Conservation (phyloP, 2,113 vertebrate species). For the Castor canadensis region DNA sequence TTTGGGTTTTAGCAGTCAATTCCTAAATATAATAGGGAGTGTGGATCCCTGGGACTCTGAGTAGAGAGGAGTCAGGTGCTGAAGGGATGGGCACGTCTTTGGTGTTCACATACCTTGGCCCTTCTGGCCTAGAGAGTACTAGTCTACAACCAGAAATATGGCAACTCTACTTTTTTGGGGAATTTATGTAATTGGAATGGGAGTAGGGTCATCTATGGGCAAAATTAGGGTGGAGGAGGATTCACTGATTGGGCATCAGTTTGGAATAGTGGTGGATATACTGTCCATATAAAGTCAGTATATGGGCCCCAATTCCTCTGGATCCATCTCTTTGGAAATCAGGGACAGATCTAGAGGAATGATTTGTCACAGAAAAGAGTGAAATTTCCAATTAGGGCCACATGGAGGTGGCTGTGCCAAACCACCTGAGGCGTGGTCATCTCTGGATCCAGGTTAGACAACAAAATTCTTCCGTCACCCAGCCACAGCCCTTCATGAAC, state of each 20-base stretch:
- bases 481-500: neutral
- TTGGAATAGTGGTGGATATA: neutral
- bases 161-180: neutral
- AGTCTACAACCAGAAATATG: neutral
- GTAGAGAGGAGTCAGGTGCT: neutral
- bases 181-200: neutral
- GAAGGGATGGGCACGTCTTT: neutral
- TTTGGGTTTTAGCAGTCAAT: constrained; percentile 1
- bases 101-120: neutral
- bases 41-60: neutral
- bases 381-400: neutral
- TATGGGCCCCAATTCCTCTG: neutral
- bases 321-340: neutral
- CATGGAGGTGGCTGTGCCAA: neutral
- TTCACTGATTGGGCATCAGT: neutral
- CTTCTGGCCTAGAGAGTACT: neutral
- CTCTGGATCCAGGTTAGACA: neutral
- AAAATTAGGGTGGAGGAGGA: neutral
- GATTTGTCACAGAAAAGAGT: neutral
- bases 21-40: neutral
- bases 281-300: neutral
- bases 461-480: neutral
- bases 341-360: neutral
- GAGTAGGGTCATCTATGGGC: neutral
- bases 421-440: neutral